Percentiles rank a stretch among this genome's conserved stretches.
Evolutionary conservation across 2,888 invertebrate species (phyloP).

Genomic region (Sepioteuthis lessoniana): DNA sequence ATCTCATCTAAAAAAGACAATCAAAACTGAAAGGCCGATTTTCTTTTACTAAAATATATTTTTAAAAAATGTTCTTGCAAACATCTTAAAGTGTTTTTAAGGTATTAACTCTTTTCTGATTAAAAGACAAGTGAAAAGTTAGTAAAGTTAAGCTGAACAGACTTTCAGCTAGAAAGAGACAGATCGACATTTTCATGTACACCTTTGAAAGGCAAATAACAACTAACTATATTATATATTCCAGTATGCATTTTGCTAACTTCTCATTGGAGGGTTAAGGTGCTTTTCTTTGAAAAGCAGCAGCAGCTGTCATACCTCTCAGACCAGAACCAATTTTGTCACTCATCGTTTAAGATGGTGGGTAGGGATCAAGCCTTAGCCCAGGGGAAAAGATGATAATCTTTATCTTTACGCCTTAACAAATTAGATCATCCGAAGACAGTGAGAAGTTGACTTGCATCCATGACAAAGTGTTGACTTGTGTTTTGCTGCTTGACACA

Average conservation of each 20-base stretch:
- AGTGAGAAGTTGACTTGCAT: conserved; percentile 2
- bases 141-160: not conserved
- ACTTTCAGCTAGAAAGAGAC: not conserved
- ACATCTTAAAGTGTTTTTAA: no score
- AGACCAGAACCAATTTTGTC: conserved; percentile 17
- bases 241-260: not conserved
- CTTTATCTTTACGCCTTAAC: not conserved
- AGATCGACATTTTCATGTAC: not conserved
- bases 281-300: not conserved
- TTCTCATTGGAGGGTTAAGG: not conserved
- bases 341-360: not conserved
- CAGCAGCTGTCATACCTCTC: conserved; percentile 1
- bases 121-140: not conserved
- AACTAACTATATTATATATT: not conserved
- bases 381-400: conserved; percentile 16
- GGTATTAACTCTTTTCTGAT: no score
- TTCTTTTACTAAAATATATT: no score
- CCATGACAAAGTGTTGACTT: not conserved
- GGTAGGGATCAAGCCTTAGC: not conserved
- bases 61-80: no score
- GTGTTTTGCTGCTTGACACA: not conserved
- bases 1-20: no score
- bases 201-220: not conserved
- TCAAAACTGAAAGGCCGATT: no score
- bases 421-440: not conserved